phyloP scores from a whole-genome alignment of 2,113 vertebrate species.

The Clupea harengus region DNA sequence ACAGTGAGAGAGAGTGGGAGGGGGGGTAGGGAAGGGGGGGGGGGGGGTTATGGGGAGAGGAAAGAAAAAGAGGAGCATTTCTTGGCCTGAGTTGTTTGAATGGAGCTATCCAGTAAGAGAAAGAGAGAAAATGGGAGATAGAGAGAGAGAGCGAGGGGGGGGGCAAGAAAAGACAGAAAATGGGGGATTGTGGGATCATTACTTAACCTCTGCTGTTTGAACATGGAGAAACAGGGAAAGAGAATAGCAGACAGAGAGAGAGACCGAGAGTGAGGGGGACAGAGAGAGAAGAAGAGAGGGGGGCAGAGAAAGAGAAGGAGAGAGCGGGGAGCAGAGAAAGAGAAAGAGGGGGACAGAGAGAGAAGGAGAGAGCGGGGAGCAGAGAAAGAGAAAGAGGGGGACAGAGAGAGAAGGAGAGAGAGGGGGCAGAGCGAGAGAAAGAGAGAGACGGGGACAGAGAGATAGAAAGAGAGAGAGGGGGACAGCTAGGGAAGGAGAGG shows the following conservation, averaged over 20 bases:
- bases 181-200: not conserved
- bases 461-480: not conserved
- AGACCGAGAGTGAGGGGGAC: not conserved
- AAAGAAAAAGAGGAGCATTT: no score
- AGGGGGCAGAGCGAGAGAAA: not conserved
- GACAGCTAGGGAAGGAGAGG: not conserved
- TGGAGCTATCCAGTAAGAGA: no score
- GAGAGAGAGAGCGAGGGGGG: constrained; percentile 15
- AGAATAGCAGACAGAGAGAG: not conserved
- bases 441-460: not conserved
- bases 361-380: not conserved
- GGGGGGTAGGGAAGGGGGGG: no score
- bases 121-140: constrained; percentile 46
- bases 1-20: no score
- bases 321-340: not conserved
- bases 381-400: no score
- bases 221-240: not conserved
- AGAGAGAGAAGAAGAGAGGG: not conserved
- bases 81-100: no score
- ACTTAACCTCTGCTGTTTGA: not conserved
- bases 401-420: not conserved
- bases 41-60: no score
- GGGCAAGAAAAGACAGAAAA: not conserved
- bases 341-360: not conserved
- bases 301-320: no score